A percentile compares a stretch with the other conserved stretches of the same genome.
Evolutionary conservation across 2,113 vertebrate species (phyloP).

Genomic region (Oxyruncus cristatus): DNA sequence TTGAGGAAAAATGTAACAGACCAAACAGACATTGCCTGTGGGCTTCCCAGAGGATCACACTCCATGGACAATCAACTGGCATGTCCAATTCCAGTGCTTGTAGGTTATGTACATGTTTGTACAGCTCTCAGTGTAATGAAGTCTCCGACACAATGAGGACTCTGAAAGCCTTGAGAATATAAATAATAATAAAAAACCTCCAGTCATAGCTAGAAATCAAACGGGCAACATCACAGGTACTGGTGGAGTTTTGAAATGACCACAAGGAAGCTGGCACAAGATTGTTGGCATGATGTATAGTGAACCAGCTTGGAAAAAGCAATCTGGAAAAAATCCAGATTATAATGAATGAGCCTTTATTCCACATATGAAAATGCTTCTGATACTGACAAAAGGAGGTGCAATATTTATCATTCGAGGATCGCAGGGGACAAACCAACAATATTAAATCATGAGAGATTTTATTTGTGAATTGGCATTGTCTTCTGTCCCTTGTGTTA

Average conservation of each 20-base stretch:
- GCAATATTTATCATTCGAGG: slow-evolving; percentile 60
- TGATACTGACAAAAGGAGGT: slow-evolving; percentile 38
- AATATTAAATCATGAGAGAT: slow-evolving; percentile 59
- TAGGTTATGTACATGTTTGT: neutral
- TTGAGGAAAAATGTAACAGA: neutral
- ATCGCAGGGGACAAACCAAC: slow-evolving; percentile 46
- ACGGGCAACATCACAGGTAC: neutral
- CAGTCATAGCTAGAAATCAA: neutral
- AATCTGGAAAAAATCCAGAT: neutral
- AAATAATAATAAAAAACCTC: neutral
- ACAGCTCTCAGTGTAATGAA: neutral
- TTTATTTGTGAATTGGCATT: slow-evolving; percentile 52
- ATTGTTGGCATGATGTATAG: neutral
- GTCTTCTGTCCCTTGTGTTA: slow-evolving; percentile 37
- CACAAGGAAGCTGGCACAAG: neutral
- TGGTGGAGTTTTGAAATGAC: neutral
- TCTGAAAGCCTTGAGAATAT: neutral
- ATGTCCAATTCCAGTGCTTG: neutral
- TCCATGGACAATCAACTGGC: neutral
- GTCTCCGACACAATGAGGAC: neutral
- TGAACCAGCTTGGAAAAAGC: slow-evolving; percentile 39
- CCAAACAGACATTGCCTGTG: neutral
- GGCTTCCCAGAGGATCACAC: neutral
- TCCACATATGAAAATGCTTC: slow-evolving; percentile 38
- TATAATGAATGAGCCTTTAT: slow-evolving; percentile 48